Evolutionary conservation across 2,888 invertebrate genomes (phyloP).

Genomic region (Metallyticus violacea): DNA sequence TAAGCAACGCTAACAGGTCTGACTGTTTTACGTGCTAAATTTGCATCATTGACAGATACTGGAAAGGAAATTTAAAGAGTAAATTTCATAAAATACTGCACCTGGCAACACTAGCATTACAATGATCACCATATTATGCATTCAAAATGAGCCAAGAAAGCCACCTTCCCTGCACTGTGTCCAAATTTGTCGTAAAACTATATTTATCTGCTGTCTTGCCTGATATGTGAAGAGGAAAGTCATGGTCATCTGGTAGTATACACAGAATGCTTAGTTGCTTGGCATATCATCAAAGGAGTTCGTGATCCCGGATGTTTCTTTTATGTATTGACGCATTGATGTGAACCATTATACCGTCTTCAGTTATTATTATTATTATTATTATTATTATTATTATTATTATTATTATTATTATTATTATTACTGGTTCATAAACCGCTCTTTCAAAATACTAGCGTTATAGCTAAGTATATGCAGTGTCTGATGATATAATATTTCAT

Average conservation of each 20-base stretch:
- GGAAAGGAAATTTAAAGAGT: not conserved
- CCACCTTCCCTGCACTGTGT: too few relatives aligned
- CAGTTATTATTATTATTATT: too few relatives aligned
- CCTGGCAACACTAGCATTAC: not conserved
- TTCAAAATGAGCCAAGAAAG: not conserved
- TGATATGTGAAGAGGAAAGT: not conserved
- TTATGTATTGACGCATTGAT: too few relatives aligned
- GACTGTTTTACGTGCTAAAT: not conserved
- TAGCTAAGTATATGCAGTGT: too few relatives aligned
- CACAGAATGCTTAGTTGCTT: not conserved
- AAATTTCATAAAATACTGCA: not conserved
- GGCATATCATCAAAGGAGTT: not conserved
- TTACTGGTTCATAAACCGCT: too few relatives aligned
- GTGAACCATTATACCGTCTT: too few relatives aligned
- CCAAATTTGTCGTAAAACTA: not conserved
- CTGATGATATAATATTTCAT: too few relatives aligned
- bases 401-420: too few relatives aligned
- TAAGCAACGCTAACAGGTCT: too few relatives aligned
- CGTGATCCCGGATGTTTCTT: too few relatives aligned
- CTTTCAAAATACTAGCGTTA: too few relatives aligned
- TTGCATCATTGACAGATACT: not conserved
- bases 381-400: too few relatives aligned
- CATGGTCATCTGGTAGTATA: not conserved
- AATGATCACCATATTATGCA: not conserved
- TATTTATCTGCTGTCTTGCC: not conserved